phyloP scores from a whole-genome alignment of 2,888 invertebrate species.

The Clunio marinus region DNA sequence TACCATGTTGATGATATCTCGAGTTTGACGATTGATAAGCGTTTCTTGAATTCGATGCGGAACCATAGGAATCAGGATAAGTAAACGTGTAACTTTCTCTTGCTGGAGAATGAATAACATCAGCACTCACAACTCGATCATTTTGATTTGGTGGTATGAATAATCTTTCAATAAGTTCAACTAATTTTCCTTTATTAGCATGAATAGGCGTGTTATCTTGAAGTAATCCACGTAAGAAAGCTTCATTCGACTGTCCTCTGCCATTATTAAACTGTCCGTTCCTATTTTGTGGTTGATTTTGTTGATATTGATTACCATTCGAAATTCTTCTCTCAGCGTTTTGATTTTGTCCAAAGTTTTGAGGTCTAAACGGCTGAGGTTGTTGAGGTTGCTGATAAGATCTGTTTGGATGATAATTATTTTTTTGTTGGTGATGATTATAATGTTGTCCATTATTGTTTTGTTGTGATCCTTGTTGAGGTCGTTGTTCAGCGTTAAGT shows the following conservation, averaged over 20 bases:
- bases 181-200: not conserved
- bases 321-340: not conserved
- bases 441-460: too few species aligned
- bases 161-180: constrained; percentile 29
- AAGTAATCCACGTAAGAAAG: not conserved
- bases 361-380: not conserved
- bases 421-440: too few species aligned
- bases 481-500: too few species aligned
- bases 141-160: not conserved
- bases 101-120: constrained; percentile 9
- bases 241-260: constrained; percentile 21
- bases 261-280: not conserved
- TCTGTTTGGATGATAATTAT: not conserved
- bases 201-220: constrained; percentile 14
- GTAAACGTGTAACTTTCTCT: constrained; percentile 19
- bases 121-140: not conserved
- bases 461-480: too few species aligned
- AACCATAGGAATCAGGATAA: not conserved
- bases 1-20: constrained; percentile 14
- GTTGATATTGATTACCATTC: not conserved
- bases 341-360: not conserved
- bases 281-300: not conserved
- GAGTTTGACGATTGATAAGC: not conserved
- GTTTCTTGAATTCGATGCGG: not conserved
- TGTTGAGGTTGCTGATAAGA: constrained; percentile 9